These are phyloP conservation scores for Xenopus petersii DNA, from an alignment of 2,797 vertebrate species.

Conservation along the genomic window DNA sequence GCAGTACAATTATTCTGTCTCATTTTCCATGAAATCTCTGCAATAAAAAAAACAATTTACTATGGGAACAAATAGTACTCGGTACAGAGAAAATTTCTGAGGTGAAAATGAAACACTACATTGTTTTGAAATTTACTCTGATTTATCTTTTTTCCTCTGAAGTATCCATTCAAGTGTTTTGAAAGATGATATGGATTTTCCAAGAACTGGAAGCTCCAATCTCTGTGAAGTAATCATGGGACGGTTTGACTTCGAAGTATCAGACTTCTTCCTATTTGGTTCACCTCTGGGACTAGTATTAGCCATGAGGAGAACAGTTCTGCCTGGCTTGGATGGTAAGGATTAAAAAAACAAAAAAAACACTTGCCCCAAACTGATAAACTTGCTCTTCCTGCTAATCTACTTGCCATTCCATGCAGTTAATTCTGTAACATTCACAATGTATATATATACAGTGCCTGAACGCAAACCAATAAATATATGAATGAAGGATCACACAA, in stretches of 20 bases:
- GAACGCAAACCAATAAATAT: too few species aligned
- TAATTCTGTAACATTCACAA: too few species aligned
- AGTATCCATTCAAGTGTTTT: slow-evolving; percentile 77
- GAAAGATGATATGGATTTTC: slow-evolving; percentile 77
- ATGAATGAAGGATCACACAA: too few species aligned
- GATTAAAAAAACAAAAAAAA: slow-evolving; percentile 65
- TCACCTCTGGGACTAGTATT: slow-evolving; percentile 92
- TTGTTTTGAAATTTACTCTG: background rate
- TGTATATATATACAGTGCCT: too few species aligned
- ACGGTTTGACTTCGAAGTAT: slow-evolving; percentile 91
- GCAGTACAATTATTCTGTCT: too few species aligned
- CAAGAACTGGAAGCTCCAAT: slow-evolving; percentile 64
- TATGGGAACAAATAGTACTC: too few species aligned
- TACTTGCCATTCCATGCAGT: too few species aligned
- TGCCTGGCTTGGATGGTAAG: slow-evolving; percentile 87
- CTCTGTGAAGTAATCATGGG: slow-evolving; percentile 77
- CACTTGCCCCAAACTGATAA: slow-evolving; percentile 47
- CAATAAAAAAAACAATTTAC: too few species aligned
- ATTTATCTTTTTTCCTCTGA: slow-evolving; percentile 15
- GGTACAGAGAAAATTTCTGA: too few species aligned
- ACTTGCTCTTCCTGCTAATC: slow-evolving; percentile 63
- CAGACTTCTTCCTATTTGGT: slow-evolving; percentile 93
- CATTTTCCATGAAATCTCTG: too few species aligned
- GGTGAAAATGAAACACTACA: too few species aligned
- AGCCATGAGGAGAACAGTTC: slow-evolving; percentile 92